A percentile compares a stretch with the other conserved stretches of the same genome.
These are phyloP conservation scores for Belonocnema kinseyi DNA, from an alignment of 1,140 invertebrate species.

Conservation along the genomic window DNA sequence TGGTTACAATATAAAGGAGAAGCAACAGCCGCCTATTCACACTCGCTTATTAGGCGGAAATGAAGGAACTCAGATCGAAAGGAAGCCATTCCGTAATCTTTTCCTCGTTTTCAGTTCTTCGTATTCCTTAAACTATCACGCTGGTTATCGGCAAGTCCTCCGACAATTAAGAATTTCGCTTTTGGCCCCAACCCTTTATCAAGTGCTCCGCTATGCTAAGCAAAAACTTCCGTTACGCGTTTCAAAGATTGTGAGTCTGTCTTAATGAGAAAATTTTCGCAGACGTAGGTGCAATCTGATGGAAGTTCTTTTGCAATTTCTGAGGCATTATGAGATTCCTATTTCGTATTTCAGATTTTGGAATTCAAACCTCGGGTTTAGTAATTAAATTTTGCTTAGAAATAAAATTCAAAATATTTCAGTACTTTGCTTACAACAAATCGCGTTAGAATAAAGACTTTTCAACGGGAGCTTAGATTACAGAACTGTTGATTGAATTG, in stretches of 20 bases:
- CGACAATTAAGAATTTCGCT: slow-evolving; percentile 47
- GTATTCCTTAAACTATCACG: slow-evolving; percentile 30
- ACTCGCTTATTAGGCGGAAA: slow-evolving; percentile 65
- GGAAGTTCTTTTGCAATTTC: neutral
- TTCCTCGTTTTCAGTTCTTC: slow-evolving; percentile 41
- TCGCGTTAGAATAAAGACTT: no score
- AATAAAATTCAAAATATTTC: no score
- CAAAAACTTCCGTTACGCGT: neutral
- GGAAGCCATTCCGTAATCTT: slow-evolving; percentile 33
- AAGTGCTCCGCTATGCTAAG: neutral
- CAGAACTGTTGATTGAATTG: no score
- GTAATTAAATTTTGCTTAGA: no score
- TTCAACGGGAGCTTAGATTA: no score
- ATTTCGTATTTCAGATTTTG: neutral
- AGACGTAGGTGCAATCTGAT: neutral
- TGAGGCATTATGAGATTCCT: neutral
- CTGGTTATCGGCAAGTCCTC: slow-evolving; percentile 35
- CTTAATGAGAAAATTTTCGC: slow-evolving; percentile 14
- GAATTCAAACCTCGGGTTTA: neutral
- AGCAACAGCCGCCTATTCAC: slow-evolving; percentile 64
- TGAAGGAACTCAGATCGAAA: slow-evolving; percentile 62
- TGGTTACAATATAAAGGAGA: slow-evolving; percentile 58
- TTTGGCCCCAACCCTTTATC: slow-evolving; percentile 5
- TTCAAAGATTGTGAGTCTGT: neutral
- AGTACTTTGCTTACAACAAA: no score